These are phyloP conservation scores for Limenitis camilla DNA, from an alignment of 2,888 invertebrate species.

Conservation along the genomic window DNA sequence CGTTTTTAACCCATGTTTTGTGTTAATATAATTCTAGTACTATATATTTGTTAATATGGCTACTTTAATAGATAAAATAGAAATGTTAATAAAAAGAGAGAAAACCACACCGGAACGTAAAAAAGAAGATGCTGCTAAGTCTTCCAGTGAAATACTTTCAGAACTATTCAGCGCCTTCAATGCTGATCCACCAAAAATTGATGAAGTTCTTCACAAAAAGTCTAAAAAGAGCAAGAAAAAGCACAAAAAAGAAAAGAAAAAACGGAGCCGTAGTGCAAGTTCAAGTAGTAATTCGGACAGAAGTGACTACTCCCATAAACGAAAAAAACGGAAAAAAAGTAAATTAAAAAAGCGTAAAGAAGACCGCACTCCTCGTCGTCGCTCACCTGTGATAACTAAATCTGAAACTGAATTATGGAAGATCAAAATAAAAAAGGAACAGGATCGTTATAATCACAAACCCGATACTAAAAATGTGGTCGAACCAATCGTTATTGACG, in stretches of 20 bases:
- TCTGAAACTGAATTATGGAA: conserved; percentile 20
- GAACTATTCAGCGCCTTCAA: conserved; percentile 87
- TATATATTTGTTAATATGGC: conserved; percentile 36
- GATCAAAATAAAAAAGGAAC: conserved; percentile 16
- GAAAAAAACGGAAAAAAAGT: conserved; percentile 75
- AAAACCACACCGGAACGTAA: conserved; percentile 60
- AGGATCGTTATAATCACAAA: neutral
- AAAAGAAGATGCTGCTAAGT: conserved; percentile 72
- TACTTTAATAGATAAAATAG: conserved; percentile 62
- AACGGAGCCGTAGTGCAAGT: conserved; percentile 60
- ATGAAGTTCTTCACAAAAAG: conserved; percentile 51
- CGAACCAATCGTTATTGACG: conserved; percentile 29
- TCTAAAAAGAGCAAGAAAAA: conserved; percentile 76
- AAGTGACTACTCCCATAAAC: conserved; percentile 70
- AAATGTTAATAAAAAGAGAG: conserved; percentile 61
- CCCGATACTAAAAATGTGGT: conserved; percentile 29
- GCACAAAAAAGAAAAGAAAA: conserved; percentile 76
- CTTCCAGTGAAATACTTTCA: conserved; percentile 86
- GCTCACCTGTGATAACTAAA: conserved; percentile 37
- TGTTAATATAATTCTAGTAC: no score
- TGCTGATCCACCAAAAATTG: conserved; percentile 78
- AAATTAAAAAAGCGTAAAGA: conserved; percentile 50
- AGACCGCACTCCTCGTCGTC: conserved; percentile 38
- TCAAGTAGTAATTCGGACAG: conserved; percentile 49
- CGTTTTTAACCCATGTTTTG: no score